Evolutionary conservation across 2,888 invertebrate genomes (phyloP), one percentile per base, ranked within the genome.

Genomic region (Himalopsyche japonica): DNA sequence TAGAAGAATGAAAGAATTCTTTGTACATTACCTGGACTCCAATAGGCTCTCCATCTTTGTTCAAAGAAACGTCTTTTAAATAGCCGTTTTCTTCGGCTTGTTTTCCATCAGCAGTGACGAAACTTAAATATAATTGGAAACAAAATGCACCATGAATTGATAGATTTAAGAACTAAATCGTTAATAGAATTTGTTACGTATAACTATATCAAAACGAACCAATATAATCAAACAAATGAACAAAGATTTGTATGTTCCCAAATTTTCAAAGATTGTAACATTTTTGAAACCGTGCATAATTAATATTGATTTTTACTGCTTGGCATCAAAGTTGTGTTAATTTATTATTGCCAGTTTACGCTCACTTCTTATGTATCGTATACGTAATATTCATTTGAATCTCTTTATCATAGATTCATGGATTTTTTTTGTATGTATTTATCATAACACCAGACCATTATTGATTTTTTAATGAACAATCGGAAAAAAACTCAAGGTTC

Each of bases 71-170:
- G 88, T 95, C 95, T 90, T 95, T 96, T 82, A 96, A 90, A 89
- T 94, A 96, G 34, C 96, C 96, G 88, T 93, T 94, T 88, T 96
- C 96, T 90, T 96, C 95, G 7, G 95, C 95, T 88, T 95, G 94
- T 88, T 96, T 96, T 79, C 96, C 96, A 90, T 96, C 96, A 49
- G 94, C 96, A 76, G 96, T 94, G 76, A 95, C 92, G 88, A 95
- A 96, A 89, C 96, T 96, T 88, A 89, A 92, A 88, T 87, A 90
- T 91, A 82, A 32, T 32, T 3, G 20, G 8, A 20, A 12, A 37
- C 3, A 4, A 64, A 4, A 64, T 64, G 7, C 5, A 12, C 1
- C 12, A 10, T 64, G 27, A 1, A 18, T 64, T 7, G 8, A 6
- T 5, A 64, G 15, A 20, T 18, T 18, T 64, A 6, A 6, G 8